Evolutionary conservation across 2,113 vertebrate species (phyloP).

Genomic region (Archocentrus centrarchus): DNA sequence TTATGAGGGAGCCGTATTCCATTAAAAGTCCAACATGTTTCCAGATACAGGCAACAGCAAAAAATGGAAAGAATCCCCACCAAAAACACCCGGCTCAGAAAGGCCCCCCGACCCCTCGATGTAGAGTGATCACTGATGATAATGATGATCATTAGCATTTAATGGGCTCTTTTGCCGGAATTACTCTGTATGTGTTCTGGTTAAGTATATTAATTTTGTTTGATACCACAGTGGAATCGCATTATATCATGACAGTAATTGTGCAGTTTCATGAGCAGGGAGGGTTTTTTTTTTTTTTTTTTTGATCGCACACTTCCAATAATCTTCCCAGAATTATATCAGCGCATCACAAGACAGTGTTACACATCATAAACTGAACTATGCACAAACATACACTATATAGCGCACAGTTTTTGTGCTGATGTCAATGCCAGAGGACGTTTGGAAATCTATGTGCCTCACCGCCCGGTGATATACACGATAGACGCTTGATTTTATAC

Average conservation of each 20-base stretch:
- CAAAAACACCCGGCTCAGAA: not conserved
- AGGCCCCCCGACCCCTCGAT: not conserved
- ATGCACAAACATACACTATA: no score
- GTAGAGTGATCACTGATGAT: slow-evolving; percentile 1
- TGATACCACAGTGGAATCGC: not conserved
- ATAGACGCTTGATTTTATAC: no score
- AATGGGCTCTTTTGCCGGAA: not conserved
- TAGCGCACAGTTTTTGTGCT: not conserved
- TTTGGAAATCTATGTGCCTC: not conserved
- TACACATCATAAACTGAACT: not conserved
- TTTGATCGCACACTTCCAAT: not conserved
- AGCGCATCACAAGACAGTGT: not conserved
- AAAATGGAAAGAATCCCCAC: not conserved
- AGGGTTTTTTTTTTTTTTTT: not conserved
- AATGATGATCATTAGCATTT: slow-evolving; percentile 13
- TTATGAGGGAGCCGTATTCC: not conserved
- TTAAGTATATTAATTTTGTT: slow-evolving; percentile 14
- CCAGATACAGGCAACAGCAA: not conserved
- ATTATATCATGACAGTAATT: not conserved
- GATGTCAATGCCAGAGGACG: not conserved
- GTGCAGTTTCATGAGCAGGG: slow-evolving; percentile 2
- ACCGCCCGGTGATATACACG: no score
- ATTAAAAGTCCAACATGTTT: not conserved
- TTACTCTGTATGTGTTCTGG: not conserved
- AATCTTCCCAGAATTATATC: not conserved